Percentiles rank a stretch among this genome's conserved stretches.
Conservation (phyloP, 2,113 vertebrate species). For the Illadopsis cleaveri region DNA sequence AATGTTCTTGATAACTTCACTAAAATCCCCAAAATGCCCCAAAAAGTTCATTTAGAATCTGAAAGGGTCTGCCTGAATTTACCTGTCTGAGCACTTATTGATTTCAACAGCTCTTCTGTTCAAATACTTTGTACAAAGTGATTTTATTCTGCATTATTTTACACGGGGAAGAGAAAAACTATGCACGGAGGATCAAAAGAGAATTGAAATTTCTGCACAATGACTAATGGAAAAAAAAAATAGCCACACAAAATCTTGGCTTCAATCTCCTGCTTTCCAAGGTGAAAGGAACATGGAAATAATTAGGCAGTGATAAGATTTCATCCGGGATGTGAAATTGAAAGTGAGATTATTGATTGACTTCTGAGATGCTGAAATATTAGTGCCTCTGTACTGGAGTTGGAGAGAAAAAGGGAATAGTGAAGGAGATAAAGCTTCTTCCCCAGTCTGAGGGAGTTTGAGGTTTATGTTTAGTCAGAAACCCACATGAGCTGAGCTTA, state of each 20-base stretch:
- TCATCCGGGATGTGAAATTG: background rate
- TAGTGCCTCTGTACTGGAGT: background rate
- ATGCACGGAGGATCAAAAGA: background rate
- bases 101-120: background rate
- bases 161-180: background rate
- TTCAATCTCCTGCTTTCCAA: background rate
- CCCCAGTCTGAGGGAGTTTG: background rate
- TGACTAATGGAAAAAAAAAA: background rate
- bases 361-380: background rate
- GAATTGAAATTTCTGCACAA: background rate
- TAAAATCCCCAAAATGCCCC: rapidly evolving
- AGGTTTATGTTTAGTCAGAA: background rate
- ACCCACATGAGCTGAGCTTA: background rate
- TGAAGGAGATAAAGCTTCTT: background rate
- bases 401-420: background rate
- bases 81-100: background rate
- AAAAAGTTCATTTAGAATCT: background rate
- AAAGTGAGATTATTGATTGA: background rate
- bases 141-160: background rate
- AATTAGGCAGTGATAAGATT: background rate
- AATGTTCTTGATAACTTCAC: background rate
- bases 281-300: background rate
- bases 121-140: background rate
- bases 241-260: background rate
- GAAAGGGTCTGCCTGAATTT: background rate